A percentile compares a stretch with the other conserved stretches of the same genome.
Conservation (phyloP, 1,140 invertebrate genomes). For the Aphis gossypii region DNA sequence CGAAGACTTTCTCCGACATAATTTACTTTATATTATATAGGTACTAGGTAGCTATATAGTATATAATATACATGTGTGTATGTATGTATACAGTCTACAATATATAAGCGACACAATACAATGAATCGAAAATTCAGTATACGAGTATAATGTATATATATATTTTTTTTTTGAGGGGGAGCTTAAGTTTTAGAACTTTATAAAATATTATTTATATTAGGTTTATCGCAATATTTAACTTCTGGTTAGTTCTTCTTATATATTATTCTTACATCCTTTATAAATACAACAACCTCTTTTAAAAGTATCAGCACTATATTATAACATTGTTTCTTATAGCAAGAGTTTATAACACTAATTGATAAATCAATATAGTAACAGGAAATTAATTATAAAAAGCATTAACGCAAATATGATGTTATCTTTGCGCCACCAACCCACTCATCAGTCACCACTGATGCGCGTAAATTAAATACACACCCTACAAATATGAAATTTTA, state of each 20-base stretch:
- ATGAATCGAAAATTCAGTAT: neutral
- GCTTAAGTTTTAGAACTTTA: neutral
- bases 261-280: neutral
- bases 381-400: neutral
- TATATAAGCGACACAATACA: neutral
- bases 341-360: no score
- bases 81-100: neutral
- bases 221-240: neutral
- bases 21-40: neutral
- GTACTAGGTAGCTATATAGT: no score
- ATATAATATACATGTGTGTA: neutral
- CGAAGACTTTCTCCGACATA: neutral
- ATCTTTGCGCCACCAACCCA: neutral
- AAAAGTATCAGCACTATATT: neutral
- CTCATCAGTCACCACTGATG: neutral
- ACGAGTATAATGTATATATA: no score
- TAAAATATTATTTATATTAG: neutral
- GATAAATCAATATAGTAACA: neutral
- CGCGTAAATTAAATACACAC: neutral
- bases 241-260: neutral
- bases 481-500: neutral
- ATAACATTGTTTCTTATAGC: neutral
- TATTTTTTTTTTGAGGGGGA: neutral
- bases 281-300: neutral
- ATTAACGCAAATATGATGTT: neutral